Evolutionary conservation across 2,113 vertebrate species (phyloP).

Genomic region (Uria lomvia): DNA sequence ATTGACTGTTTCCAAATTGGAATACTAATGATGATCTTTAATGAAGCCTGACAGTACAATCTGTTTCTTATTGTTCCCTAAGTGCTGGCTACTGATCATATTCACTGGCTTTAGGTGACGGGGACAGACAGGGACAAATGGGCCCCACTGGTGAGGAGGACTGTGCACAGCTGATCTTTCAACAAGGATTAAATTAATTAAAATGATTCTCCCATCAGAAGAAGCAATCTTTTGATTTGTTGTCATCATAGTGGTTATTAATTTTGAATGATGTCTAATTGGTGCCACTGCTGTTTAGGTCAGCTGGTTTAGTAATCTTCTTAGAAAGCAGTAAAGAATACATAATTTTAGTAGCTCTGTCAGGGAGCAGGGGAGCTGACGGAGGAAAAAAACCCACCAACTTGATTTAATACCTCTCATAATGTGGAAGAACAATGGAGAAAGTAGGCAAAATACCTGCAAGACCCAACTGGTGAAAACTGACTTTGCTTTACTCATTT

Average conservation of each 20-base stretch:
- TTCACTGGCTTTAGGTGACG: conserved; percentile 74
- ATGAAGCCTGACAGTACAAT: conserved; percentile 99
- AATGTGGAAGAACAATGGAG: not conserved
- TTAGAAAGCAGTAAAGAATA: conserved; percentile 62
- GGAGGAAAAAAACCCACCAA: not conserved
- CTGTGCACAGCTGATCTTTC: conserved; percentile 86
- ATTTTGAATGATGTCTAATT: conserved; percentile 78
- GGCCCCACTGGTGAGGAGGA: conserved; percentile 77
- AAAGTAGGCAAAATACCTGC: not conserved
- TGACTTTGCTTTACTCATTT: not conserved
- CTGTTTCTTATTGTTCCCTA: conserved; percentile 96
- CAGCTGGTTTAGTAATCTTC: conserved; percentile 65
- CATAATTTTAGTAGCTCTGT: conserved; percentile 30
- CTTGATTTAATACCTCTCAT: not conserved
- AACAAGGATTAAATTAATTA: conserved; percentile 97
- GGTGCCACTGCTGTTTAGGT: conserved; percentile 69
- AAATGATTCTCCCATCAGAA: conserved; percentile 76
- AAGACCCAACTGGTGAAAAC: not conserved
- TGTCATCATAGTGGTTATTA: conserved; percentile 78
- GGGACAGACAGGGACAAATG: conserved; percentile 73
- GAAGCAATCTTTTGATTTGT: conserved; percentile 79
- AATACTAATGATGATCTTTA: conserved; percentile 99
- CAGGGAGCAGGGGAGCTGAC: not conserved
- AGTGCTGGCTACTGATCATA: conserved; percentile 84
- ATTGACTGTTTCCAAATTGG: conserved; percentile 84